Evolutionary conservation across 2,113 vertebrate species (phyloP), one percentile per base, ranked within the genome.

Genomic region (Eolophus roseicapilla): DNA sequence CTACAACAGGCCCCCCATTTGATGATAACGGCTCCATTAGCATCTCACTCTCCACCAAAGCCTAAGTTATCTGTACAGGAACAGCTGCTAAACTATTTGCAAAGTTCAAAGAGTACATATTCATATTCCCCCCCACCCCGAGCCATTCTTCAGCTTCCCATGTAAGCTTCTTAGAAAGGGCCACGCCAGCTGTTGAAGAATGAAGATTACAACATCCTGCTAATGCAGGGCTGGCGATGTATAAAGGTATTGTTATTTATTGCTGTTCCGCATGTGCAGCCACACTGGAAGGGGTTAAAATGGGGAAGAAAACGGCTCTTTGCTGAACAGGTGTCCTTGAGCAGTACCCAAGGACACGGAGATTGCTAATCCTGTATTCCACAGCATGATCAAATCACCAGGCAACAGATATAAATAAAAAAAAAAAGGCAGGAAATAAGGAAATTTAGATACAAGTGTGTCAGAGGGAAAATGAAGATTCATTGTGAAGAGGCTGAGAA

Each of bases 381-480:
- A 98, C 98, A 98, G 98, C 99, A 98, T 98, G 98, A 99, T 99
- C 98, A 98, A 99, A 99, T 99, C 98, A 99, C 98, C 98, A 98
- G 98, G 98, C 98, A 98, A 99, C 98, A 98, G 98, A 98, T 98
- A 99, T 98, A 99, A 99, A 99, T 99, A 99, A 99, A 99, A 98
- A 44, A 44, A 49, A 59, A 99, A 98, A 98, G 98, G 98, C 98
- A 98, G 98, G 98, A 99, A 99, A 99, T 99, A 98, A 99, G 98
- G 98, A 99, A 97, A 98, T 99, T 98, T 98, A 98, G 98, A 99
- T 99, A 99, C 98, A 98, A 98, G 98, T 98, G 98, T 99, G 99
- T 99, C 98, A 99, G 98, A 96, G 74, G 97, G 98, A 96, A 99
- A 99, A 99, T 99, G 99, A 99, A 99, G 98, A 99, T 99, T 99